These are phyloP conservation scores for Steatocranus sp. DNA, from an alignment of 2,797 vertebrate species.

Conservation along the genomic window DNA sequence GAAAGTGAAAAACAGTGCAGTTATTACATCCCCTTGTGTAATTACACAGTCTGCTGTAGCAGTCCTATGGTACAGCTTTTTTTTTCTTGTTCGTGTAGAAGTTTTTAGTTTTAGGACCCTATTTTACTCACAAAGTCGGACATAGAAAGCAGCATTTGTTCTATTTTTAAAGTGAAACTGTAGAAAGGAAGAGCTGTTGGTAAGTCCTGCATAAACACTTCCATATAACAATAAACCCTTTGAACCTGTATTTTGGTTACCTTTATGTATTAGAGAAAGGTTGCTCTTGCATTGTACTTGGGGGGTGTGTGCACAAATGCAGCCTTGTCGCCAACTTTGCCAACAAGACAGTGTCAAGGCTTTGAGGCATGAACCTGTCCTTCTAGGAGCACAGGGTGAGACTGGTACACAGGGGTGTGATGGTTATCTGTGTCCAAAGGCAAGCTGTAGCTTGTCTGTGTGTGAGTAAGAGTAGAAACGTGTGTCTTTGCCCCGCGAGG, in stretches of 20 bases:
- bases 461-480: constrained; percentile 1
- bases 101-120: background rate
- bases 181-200: background rate
- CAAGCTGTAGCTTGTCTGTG: constrained; percentile 36
- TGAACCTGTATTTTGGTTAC: background rate
- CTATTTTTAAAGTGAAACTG: background rate
- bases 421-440: constrained; percentile 23
- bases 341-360: background rate
- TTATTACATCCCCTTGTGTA: background rate
- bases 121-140: background rate
- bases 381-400: background rate
- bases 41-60: background rate
- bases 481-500: background rate
- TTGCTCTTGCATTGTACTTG: background rate
- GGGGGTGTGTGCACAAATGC: background rate
- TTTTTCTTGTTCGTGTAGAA: background rate
- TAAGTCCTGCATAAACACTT: background rate
- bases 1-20: background rate
- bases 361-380: constrained; percentile 18
- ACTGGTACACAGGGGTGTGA: background rate
- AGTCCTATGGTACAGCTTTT: background rate
- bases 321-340: background rate
- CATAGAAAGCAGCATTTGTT: background rate
- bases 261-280: background rate
- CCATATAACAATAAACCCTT: background rate